Base-by-base conservation (phyloP, 1,140 invertebrate species). In the Uloborus diversus region DNA sequence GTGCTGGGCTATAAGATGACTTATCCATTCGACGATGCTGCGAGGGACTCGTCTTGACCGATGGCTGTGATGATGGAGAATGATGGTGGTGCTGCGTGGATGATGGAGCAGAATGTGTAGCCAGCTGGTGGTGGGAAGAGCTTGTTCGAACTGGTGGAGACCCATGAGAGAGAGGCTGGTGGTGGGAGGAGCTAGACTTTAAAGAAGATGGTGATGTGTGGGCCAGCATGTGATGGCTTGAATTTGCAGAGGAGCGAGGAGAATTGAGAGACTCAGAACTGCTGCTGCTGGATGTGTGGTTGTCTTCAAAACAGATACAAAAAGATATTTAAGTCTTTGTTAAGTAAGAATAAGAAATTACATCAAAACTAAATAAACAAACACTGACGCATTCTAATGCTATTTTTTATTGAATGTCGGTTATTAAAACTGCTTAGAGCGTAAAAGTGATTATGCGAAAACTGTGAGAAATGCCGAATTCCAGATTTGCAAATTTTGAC, bases 61-160 rank as follows among this genome's bases (percentile, higher is more conserved):
- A 78, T 14, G 64, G 71, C 7, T 56, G 64, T 20, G 61, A 42
- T n/a, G 62, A 20, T 51, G 73, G 27, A n/a, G n/a, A n/a, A 14
- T 53, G 49, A 20, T 78, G 73, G 61, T 78, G 73, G 20, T 66
- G 61, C 4, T 47, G 13, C 11, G 37, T 56, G 30, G 69, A 57
- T 32, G 70, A 25, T 37, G 42, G 59, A 13, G 61, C 42, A 4
- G 42, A 37, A 20, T 65, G 73, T 25, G 76, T 69, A 7, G 76
- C 76, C 53, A 79, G 32, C 17, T 79, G 76, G 65, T 79, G 76
- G 42, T 79, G 76, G 20, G 76, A 79, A 7, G 76, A 79, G n/a
- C 76, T 79, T 17, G 76, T 79, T 9, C 76, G 33, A 17, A 79
- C 76, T 2, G 76, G 76, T 17, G 76, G 76, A n/a, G 76, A 79